Evolutionary conservation across 2,888 invertebrate species (phyloP), one percentile per base, ranked within the genome.

Genomic region (Latrodectus elegans): DNA sequence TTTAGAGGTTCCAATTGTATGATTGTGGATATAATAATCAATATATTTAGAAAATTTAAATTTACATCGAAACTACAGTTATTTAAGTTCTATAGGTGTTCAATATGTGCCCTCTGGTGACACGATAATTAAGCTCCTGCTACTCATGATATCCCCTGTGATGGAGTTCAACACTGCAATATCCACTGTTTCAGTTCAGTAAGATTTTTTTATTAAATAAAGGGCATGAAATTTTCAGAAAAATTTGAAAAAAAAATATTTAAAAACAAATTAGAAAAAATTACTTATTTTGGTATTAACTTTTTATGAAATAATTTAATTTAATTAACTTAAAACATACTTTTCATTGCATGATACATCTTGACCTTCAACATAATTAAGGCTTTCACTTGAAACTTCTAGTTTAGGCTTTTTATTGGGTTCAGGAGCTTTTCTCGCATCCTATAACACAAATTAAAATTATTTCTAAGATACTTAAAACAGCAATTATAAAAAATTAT

Each of bases 321-420:
- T 6, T 4, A 38, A 38, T 38, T 38, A 38, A 38, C 4, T 38
- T 26, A 64, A 15, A 14, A 76, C 79, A 88, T 89, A 92, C 93
- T 94, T 94, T 17, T 97, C 98, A 70, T 95, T 95, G 91, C 97
- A 94, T 0, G 96, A 95, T 71, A 98, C 93, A 1, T 97, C 97
- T 10, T 97, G 96, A 91, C 96, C 96, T 92, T 96, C 96, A 89
- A 97, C 94, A 90, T 95, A 93, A 89, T 94, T 95, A 90, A 95
- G 95, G 92, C 97, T 97, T 91, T 96, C 96, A 92, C 96, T 96
- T 91, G 95, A 96, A 0, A 96, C 96, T 77, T 96, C 94, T 9
- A 84, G 26, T 49, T 85, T 84, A 26, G 96, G 95, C 92, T 96
- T 96, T 91, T 95, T 87, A 52, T 77, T 96, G 0, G 96, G 96